Evolutionary conservation across 2,797 vertebrate genomes (phyloP), one percentile per base, ranked within the genome.

Genomic region (Peromyscus eremicus): DNA sequence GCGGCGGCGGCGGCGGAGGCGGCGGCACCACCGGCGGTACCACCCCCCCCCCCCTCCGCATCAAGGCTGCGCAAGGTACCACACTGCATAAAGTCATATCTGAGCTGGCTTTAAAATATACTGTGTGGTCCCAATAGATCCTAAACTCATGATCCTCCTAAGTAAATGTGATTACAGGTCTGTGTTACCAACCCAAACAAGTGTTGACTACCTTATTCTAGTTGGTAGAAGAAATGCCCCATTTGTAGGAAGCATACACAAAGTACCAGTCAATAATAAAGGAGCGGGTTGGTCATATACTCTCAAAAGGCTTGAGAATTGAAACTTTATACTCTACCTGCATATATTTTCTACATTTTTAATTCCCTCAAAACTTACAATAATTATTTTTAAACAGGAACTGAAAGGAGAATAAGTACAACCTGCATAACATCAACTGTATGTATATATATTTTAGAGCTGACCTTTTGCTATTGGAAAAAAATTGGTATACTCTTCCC

Each of bases 281-380:
- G 37, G 19, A 75, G 4, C 1, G 80, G 29, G 34, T 84, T 79
- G 82, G 43, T 5, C 75, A 75, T 21, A 40, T 83, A 79, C n/a
- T n/a, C 46, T 32, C 73, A 46, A 85, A 95, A 93, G 70, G 23
- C 46, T 80, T 25, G 49, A 92, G 37, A 73, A 86, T 81, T 85
- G 32, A 86, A 60, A 85, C 62, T 82, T 82, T 34, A 11, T 60
- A 80, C 8, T 88, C 0, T 60, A 64, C 29, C 8, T 66, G 4
- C 2, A 73, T 32, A 40, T 86, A 29, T 95, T 79, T 70, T 71
- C 16, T 57, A 82, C 92, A 32, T 77, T 75, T 81, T 23, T 40
- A 37, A 92, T 37, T 84, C 1, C 43, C 71, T 89, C 68, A 96
- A 94, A 91, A 70, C 37, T 83, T 83, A 66, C 9, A 84, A 43